Base-by-base conservation (phyloP, 1,140 invertebrate species). In the Pectinophora gossypiella region DNA sequence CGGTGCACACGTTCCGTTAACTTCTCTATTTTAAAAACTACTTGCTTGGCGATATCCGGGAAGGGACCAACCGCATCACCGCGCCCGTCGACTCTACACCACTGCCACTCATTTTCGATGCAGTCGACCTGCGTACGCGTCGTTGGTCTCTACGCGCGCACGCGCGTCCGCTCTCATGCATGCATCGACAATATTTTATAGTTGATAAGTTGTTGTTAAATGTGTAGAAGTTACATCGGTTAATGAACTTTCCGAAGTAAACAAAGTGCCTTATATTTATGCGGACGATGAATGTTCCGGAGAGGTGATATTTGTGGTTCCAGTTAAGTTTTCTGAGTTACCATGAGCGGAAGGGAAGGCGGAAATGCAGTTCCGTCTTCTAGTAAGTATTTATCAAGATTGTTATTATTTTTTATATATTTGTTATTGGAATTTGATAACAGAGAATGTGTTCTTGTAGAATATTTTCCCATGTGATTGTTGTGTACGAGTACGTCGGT, bases 311-410 rank as follows among this genome's bases (percentile, higher is more conserved):
- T 72, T 62, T 66, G 80, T 81, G 74, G 77, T 83, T 69, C 66
- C 61, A 64, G 71, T 73, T 77, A 60, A 72, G 61, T 56, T 75
- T 75, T 72, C 68, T 68, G 65, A 65, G 59, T 76, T 83, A 86
- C 76, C 68, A 86, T 86, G 83, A 83, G 76, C 73, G 83, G 73
- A 72, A 86, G 73, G 76, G 76, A 81, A 81, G 79, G 75, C 80
- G 83, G 83, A 86, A 84, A 85, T 86, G 80, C 79, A 86, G 77
- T 81, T 86, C 83, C 80, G 76, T 80, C 83, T 84, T 80, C 74
- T 54, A 81, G 80, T 85, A 68, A 82, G 83, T 86, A 74, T 44
- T 40, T 32, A 7, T 40, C n/a, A 15, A 40, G n/a, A 38, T 52
- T 51, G 23, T 51, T 59, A 40, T 40, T 40, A 15, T 40, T 13